Conservation (phyloP, 2,888 invertebrate genomes). For the Drosophila pseudotalamancana region DNA sequence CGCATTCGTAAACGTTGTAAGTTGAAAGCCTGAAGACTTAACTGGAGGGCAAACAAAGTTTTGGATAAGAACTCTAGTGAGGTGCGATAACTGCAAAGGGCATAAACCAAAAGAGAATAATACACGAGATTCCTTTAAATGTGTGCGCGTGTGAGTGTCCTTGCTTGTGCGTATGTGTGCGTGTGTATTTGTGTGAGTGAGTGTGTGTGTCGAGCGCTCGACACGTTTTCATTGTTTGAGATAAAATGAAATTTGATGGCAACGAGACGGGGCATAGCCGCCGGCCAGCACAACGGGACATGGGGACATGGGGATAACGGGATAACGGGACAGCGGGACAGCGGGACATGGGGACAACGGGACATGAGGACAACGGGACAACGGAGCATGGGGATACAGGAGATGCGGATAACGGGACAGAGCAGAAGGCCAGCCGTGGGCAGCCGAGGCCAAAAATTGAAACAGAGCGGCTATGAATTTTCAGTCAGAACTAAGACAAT, state of each 20-base stretch:
- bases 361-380: slow-evolving; percentile 2
- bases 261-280: slow-evolving; percentile 36
- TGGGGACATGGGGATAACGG: too few species aligned
- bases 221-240: slow-evolving; percentile 77
- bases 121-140: slow-evolving; percentile 14
- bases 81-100: slow-evolving; percentile 11
- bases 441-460: slow-evolving; percentile 68
- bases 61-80: neutral
- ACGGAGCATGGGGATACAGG: neutral
- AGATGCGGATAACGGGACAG: neutral
- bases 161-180: too few species aligned
- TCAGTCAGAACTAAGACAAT: slow-evolving; percentile 69
- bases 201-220: slow-evolving; percentile 32
- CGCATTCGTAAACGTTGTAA: slow-evolving; percentile 4
- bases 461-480: slow-evolving; percentile 77
- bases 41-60: too few species aligned
- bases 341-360: neutral
- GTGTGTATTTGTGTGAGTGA: neutral
- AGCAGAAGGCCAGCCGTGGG: slow-evolving; percentile 9
- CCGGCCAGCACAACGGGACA: slow-evolving; percentile 26
- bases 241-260: slow-evolving; percentile 79
- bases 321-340: neutral
- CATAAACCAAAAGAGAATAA: slow-evolving; percentile 23
- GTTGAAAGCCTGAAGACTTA: neutral
- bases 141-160: slow-evolving; percentile 24